Conservation (phyloP, 2,797 vertebrate species). For the Cygnus olor region DNA sequence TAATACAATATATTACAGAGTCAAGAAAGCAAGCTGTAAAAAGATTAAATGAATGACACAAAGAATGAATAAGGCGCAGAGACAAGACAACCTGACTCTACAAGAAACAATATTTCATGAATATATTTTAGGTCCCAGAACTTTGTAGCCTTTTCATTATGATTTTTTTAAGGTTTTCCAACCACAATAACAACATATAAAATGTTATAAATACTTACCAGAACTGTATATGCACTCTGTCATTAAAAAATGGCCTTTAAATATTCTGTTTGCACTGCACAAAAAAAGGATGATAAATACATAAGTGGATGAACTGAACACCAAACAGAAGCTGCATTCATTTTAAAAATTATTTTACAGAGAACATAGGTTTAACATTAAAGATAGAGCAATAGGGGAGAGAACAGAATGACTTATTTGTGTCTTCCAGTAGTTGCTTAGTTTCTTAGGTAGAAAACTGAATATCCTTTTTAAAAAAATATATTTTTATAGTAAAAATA, state of each 20-base stretch:
- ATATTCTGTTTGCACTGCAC: neutral
- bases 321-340: neutral
- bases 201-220: neutral
- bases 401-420: neutral
- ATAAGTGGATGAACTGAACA: neutral
- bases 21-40: neutral
- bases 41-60: neutral
- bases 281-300: neutral
- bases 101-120: neutral
- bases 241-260: neutral
- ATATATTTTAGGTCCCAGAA: neutral
- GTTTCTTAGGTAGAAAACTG: neutral
- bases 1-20: neutral
- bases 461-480: neutral
- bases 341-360: neutral
- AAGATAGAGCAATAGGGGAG: neutral
- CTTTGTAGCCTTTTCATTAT: neutral
- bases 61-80: neutral
- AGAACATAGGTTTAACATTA: neutral
- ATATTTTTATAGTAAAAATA: neutral
- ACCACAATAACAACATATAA: neutral
- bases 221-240: neutral
- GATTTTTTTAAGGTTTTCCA: neutral
- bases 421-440: neutral
- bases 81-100: neutral